Evolutionary conservation across 2,797 vertebrate genomes (phyloP).

Genomic region (Urophycis tenuis): DNA sequence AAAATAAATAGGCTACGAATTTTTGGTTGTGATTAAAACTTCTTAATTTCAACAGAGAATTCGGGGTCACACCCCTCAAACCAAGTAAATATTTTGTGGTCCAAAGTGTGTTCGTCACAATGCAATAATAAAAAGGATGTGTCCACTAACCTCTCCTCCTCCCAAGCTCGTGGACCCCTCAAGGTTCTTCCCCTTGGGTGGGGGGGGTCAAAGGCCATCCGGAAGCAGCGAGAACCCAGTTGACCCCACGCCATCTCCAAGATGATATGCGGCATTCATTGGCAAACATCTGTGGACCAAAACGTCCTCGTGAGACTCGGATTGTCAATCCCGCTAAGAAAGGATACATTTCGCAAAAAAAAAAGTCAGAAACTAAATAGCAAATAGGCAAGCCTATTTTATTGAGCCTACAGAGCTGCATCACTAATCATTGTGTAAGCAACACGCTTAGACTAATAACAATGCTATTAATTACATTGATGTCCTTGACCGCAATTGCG

Average conservation of each 20-base stretch:
- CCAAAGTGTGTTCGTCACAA: neutral
- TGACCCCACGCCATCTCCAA: slow-evolving; percentile 63
- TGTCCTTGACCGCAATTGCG: neutral
- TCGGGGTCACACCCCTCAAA: neutral
- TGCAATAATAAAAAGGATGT: slow-evolving; percentile 49
- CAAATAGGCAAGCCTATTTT: neutral
- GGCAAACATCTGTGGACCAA: slow-evolving; percentile 57
- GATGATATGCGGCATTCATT: slow-evolving; percentile 59
- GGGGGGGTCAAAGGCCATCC: slow-evolving; percentile 53
- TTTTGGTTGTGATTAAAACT: neutral
- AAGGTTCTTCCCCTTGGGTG: slow-evolving; percentile 40
- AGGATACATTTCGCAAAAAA: neutral
- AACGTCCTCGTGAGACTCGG: neutral
- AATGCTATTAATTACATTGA: neutral
- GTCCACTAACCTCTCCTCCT: slow-evolving; percentile 52
- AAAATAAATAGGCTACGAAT: neutral
- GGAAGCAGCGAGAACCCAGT: slow-evolving; percentile 58
- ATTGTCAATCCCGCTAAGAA: neutral
- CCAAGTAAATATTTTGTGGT: neutral
- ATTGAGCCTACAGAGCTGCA: neutral
- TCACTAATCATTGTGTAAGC: neutral
- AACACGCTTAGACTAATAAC: neutral
- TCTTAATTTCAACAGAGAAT: neutral
- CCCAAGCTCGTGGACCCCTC: slow-evolving; percentile 34
- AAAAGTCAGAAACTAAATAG: neutral